Evolutionary conservation across 2,797 vertebrate genomes (phyloP), one percentile per base, ranked within the genome.

Genomic region (Podarcis siculus): DNA sequence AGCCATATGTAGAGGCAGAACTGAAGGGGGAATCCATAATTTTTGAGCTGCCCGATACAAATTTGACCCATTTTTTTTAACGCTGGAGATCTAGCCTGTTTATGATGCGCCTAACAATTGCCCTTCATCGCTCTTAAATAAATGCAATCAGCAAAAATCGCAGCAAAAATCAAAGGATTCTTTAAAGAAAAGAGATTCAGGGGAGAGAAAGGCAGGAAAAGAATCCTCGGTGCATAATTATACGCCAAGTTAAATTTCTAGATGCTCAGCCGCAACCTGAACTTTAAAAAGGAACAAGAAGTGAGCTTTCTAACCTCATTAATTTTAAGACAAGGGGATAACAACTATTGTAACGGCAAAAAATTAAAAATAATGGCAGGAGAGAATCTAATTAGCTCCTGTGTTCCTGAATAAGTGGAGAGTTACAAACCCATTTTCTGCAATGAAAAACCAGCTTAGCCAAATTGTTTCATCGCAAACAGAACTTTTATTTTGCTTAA

Each of bases 271-370:
- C 79, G 12, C 76, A 85, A 90, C 81, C 71, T 45, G 82, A 85
- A 71, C 82, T 64, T 86, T 30, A 84, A 87, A 90, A 79, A 66
- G 86, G 67, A 90, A 79, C 72, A 88, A 25, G 90, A 72, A 86
- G 79, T 90, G 88, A 94, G 93, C 92, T 80, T 49, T 73, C 79
- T 83, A 93, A 93, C 94, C 95, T 95, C 90, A 92, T 91, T 95
- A 95, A 95, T 93, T 91, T 93, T 91, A 89, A 95, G 92, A 91
- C 91, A 94, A 95, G 94, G 93, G 85, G 89, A 95, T 95, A 95
- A 95, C 87, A 94, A 94, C 93, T 89, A 83, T 95, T 90, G 37
- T 89, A 89, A 95, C 93, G n/a, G 19, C 61, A 13, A 61, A 88
- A 93, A 87, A 89, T 42, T 35, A 58, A 37, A 87, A 72, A 79